Evolutionary conservation across 2,888 invertebrate genomes (phyloP).

Genomic region (Subacronicta megacephala): DNA sequence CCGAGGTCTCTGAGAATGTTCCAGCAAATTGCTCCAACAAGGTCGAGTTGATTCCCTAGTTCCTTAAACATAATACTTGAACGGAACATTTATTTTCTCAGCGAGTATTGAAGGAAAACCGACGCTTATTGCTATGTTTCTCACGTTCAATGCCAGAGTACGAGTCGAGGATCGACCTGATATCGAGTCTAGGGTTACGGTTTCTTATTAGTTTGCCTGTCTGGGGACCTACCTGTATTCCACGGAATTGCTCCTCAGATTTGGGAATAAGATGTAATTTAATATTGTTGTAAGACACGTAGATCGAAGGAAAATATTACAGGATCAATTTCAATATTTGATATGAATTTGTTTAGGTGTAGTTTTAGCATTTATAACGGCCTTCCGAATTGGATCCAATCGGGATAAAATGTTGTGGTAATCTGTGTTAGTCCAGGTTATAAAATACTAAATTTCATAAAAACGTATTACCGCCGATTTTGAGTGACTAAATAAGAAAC

Average conservation of each 20-base stretch:
- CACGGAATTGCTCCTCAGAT: background rate
- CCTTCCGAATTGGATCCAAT: too few species aligned
- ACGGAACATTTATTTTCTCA: conserved; percentile 46
- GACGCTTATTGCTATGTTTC: conserved; percentile 41
- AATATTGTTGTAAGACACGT: background rate
- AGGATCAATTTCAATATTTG: too few species aligned
- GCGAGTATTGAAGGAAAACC: conserved; percentile 43
- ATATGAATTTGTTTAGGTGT: too few species aligned
- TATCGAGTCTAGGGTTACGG: conserved; percentile 50
- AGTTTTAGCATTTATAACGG: too few species aligned
- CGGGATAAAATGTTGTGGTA: too few species aligned
- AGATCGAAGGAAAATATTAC: too few species aligned
- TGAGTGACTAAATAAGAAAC: too few species aligned
- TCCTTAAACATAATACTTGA: conserved; percentile 39
- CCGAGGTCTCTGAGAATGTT: conserved; percentile 11
- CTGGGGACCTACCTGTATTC: conserved; percentile 7
- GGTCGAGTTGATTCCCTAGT: conserved; percentile 19
- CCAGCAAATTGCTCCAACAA: conserved; percentile 18
- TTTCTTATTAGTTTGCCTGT: conserved; percentile 48
- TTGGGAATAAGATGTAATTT: background rate
- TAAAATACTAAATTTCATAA: too few species aligned
- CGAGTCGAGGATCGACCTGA: conserved; percentile 42
- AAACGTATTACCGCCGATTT: too few species aligned
- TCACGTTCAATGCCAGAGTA: conserved; percentile 55
- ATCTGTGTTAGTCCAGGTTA: too few species aligned